Evolutionary conservation across 2,113 vertebrate genomes (phyloP).

Genomic region (Corythornis vintsioides): DNA sequence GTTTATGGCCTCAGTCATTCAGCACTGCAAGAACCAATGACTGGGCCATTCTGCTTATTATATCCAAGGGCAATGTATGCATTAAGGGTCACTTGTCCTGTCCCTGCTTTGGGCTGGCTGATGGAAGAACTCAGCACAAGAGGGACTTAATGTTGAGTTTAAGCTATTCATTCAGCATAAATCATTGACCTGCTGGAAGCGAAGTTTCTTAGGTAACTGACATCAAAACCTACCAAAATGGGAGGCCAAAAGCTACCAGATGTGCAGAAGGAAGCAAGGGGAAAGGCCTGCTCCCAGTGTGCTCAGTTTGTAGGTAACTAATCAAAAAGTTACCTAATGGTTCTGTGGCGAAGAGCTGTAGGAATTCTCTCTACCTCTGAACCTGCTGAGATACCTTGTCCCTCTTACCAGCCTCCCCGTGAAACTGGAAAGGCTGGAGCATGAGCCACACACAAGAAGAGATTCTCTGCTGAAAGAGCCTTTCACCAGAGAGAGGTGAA

Average conservation of each 20-base stretch:
- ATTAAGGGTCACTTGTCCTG: neutral
- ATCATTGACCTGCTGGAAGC: neutral
- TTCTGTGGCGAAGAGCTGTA: neutral
- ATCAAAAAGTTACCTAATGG: accelerated
- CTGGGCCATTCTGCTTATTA: accelerated
- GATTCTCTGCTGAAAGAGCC: neutral
- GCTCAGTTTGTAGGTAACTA: neutral
- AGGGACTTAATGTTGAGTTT: accelerated
- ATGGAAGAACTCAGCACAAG: neutral
- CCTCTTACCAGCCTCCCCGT: neutral
- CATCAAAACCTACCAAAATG: neutral
- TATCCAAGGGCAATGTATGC: accelerated
- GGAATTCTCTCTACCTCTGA: neutral
- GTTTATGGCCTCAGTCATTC: neutral
- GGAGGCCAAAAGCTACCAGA: neutral
- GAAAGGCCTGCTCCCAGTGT: neutral
- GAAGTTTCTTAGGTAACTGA: accelerated
- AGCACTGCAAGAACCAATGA: neutral
- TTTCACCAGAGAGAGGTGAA: neutral
- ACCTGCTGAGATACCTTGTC: neutral
- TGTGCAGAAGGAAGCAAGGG: neutral
- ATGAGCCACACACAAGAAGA: neutral
- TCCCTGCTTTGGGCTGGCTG: neutral
- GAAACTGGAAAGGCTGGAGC: neutral
- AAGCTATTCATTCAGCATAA: neutral